Evolutionary conservation across 1,140 invertebrate species (phyloP), one percentile per base, ranked within the genome.

Genomic region (Solenopsis fugax): DNA sequence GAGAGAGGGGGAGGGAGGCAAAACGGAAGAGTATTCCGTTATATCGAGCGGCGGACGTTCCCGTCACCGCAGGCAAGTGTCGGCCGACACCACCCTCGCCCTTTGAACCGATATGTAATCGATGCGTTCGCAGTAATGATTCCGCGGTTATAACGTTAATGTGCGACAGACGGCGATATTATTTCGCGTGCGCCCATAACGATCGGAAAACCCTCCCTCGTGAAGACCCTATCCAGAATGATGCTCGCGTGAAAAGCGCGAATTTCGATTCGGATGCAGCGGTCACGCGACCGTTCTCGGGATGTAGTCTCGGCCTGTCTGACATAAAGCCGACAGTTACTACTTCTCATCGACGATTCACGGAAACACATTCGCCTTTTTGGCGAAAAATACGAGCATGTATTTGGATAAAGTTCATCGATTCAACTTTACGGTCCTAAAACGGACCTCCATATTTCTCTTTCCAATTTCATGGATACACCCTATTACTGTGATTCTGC

Each of bases 61-160:
- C 56, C 21, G 65, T 10, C 69, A 82, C 54, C 54, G 54, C 52
- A 81, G 48, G 64, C 77, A 60, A 84, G 80, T 84, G 69, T 37
- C 54, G 69, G 24, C 37, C 54, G 54, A 56, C 4, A 21, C 78
- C 78, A 81, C 45, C 45, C 80, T 73, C 80, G 41, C 80, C 29
- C 29, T 84, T 84, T 84, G 80, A 84, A 5, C 69, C 12, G 24
- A n/a, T n/a, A n/a, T 9, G 41, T 73, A 84, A 84, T 84, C 80
- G 54, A 84, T 34, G 80, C 69, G 45, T 60, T 84, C 69, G 34
- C 72, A 73, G 41, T 73, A 84, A 84, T 75, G 80, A 84, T 73
- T 41, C 45, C 54, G 80, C 16, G 80, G 69, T 84, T 84, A 29
- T 29, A 60, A 84, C 56, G n/a, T 16, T 84, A 75, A 84, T 84